Percentiles rank a stretch among this genome's conserved stretches.
Conservation (phyloP, 1,140 invertebrate species). For the Formica exsecta region DNA sequence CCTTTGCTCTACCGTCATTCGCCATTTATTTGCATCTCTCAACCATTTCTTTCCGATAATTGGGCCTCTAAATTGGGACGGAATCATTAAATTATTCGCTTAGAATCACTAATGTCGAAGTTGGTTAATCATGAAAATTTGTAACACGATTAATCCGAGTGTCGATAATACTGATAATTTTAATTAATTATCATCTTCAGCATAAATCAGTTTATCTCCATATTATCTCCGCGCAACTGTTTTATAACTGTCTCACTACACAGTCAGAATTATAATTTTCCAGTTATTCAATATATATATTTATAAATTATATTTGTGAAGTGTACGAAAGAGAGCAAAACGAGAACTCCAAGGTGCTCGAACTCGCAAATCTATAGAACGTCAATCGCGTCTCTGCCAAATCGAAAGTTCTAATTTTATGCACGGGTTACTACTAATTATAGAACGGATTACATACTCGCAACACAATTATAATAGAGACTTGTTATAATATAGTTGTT, state of each 20-base stretch:
- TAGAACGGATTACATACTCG: not conserved
- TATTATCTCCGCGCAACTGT: not conserved
- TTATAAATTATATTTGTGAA: not conserved
- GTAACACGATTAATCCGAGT: not conserved
- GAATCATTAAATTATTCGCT: conserved; percentile 49
- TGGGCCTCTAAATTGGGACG: not conserved
- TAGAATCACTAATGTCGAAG: not conserved
- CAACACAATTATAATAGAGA: not conserved
- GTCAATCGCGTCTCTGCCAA: conserved; percentile 56
- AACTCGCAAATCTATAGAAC: conserved; percentile 38
- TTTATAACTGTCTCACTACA: not conserved
- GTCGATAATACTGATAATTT: not conserved
- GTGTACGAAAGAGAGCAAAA: conserved; percentile 67
- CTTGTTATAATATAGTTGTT: not conserved
- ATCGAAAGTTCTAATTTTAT: conserved; percentile 69
- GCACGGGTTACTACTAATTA: conserved; percentile 22
- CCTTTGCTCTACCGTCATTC: not conserved
- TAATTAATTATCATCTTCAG: not conserved
- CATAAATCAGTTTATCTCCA: not conserved
- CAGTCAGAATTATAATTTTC: not conserved
- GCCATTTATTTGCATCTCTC: conserved; percentile 44
- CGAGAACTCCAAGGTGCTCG: conserved; percentile 38
- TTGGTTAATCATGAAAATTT: conserved; percentile 44
- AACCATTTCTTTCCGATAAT: conserved; percentile 35
- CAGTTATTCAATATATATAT: too few species aligned